These are phyloP conservation scores for human (Homo sapiens) DNA, from an alignment of 2,113 vertebrate species.

Conservation along the genomic window DNA sequence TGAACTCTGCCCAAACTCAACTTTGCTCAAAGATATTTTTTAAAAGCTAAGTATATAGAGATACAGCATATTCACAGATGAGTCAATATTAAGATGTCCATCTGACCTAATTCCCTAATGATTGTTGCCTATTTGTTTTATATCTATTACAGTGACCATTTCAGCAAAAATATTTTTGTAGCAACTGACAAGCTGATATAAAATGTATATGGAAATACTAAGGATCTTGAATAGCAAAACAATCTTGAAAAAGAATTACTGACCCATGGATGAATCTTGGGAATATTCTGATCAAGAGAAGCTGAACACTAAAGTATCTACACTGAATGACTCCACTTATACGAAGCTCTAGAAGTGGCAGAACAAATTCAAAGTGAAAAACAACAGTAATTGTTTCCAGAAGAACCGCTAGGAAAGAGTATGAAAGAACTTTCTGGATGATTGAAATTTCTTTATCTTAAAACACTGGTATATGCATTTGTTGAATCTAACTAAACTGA, in stretches of 20 bases:
- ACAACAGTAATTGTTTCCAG: not conserved
- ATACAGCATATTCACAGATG: not conserved
- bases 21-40: not conserved
- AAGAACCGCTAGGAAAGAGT: not conserved
- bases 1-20: not conserved
- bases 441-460: not conserved
- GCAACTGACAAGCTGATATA: not conserved
- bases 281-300: conserved; percentile 1
- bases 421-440: not conserved
- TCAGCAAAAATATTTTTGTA: not conserved
- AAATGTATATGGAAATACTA: not conserved
- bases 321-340: not conserved
- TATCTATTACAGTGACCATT: not conserved
- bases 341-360: not conserved
- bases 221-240: not conserved
- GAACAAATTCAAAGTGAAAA: not conserved
- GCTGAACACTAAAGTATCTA: not conserved
- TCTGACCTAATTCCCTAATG: not conserved
- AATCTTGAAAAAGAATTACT: conserved; percentile 2
- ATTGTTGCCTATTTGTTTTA: not conserved
- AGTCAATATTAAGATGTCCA: not conserved
- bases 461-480: not conserved
- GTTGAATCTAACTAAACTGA: not conserved
- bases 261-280: not conserved
- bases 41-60: not conserved